A percentile compares a stretch with the other conserved stretches of the same genome.
Conservation (phyloP, 2,888 invertebrate genomes). For the Smittia sp. region DNA sequence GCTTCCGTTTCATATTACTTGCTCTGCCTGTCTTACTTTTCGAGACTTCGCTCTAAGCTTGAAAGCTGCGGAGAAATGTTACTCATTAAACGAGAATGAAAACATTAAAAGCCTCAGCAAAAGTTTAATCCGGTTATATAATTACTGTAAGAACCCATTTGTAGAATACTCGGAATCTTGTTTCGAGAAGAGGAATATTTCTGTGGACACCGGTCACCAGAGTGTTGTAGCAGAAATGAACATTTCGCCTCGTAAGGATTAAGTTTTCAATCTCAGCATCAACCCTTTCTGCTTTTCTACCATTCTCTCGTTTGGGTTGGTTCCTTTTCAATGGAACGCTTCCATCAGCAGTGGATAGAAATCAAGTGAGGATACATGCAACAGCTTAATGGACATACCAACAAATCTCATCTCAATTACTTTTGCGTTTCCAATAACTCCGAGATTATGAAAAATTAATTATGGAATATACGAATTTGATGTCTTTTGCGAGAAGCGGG, state of each 20-base stretch:
- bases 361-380: constrained; percentile 20
- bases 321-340: not conserved
- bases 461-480: constrained; percentile 33
- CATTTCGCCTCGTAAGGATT: constrained; percentile 1
- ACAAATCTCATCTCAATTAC: constrained; percentile 32
- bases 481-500: not conserved
- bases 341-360: not conserved
- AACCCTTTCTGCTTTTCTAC: constrained; percentile 3
- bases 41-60: no score
- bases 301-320: not conserved
- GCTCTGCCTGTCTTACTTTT: no score
- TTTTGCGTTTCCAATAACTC: not conserved
- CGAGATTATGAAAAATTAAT: constrained; percentile 40
- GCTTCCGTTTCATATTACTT: no score
- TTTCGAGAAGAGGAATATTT: not conserved
- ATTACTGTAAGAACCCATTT: no score
- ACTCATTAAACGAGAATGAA: no score
- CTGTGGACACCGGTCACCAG: not conserved
- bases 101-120: no score
- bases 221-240: not conserved
- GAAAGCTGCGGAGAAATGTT: no score
- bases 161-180: no score
- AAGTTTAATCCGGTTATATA: no score
- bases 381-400: constrained; percentile 36
- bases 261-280: constrained; percentile 26